Percentiles rank a stretch among this genome's conserved stretches.
Conservation (phyloP, 2,888 invertebrate species). For the Lagria hirta region DNA sequence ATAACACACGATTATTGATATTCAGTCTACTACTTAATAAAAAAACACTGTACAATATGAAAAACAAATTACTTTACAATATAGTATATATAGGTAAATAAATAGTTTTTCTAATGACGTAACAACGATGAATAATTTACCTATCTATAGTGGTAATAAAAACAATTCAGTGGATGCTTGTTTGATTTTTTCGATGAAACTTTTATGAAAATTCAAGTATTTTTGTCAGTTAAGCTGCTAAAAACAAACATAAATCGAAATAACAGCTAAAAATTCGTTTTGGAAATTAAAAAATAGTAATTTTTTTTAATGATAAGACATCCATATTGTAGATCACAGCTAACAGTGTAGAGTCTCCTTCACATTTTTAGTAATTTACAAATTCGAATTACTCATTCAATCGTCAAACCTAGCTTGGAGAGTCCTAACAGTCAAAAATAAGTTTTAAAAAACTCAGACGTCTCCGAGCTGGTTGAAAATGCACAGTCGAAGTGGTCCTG, state of each 20-base stretch:
- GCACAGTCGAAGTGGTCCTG: conserved; percentile 39
- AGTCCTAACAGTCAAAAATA: neutral
- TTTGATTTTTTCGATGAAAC: conserved; percentile 21
- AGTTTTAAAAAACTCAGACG: too few species aligned
- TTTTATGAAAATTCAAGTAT: conserved; percentile 25
- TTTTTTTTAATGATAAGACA: conserved; percentile 39
- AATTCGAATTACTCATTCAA: conserved; percentile 33
- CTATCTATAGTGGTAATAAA: conserved; percentile 14
- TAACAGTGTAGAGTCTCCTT: conserved; percentile 52
- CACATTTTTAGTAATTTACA: conserved; percentile 37
- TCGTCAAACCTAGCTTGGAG: conserved; percentile 4
- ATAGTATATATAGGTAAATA: conserved; percentile 11
- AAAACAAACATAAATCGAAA: conserved; percentile 38
- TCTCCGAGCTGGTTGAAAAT: too few species aligned
- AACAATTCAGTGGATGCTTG: conserved; percentile 15
- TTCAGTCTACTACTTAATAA: conserved; percentile 49
- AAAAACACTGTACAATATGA: conserved; percentile 49
- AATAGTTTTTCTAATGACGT: conserved; percentile 6
- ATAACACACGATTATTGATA: conserved; percentile 42
- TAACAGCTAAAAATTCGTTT: too few species aligned
- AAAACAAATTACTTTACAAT: conserved; percentile 40
- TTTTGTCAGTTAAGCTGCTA: conserved; percentile 19
- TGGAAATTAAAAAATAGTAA: conserved; percentile 29
- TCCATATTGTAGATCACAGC: conserved; percentile 53
- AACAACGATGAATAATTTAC: conserved; percentile 5